Percentiles rank a stretch among this genome's conserved stretches.
These are phyloP conservation scores for Lophura nycthemera DNA, from an alignment of 2,113 vertebrate genomes.

Conservation along the genomic window DNA sequence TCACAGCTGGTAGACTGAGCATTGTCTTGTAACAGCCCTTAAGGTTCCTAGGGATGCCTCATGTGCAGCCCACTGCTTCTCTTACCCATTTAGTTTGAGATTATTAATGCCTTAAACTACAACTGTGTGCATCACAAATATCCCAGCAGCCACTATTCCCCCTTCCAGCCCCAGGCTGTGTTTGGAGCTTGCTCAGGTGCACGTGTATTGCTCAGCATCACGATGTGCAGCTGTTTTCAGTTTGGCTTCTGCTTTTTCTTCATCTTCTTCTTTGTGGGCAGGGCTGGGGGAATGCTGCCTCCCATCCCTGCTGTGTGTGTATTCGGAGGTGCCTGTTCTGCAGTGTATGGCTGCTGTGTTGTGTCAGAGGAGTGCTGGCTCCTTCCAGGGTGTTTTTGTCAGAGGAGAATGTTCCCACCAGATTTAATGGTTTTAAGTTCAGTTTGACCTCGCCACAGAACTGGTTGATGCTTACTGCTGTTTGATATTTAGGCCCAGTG, in stretches of 20 bases:
- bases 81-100: background rate
- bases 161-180: background rate
- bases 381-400: background rate
- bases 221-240: fast-evolving
- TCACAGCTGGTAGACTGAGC: background rate
- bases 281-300: background rate
- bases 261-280: background rate
- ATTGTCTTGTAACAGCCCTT: background rate
- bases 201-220: fast-evolving
- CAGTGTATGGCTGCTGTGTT: fast-evolving
- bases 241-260: background rate
- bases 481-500: background rate
- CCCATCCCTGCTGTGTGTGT: background rate
- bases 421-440: background rate
- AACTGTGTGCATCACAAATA: background rate
- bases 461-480: background rate
- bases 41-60: background rate
- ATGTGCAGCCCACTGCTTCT: fast-evolving
- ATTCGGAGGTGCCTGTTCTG: fast-evolving
- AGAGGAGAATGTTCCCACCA: background rate
- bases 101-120: background rate
- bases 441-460: background rate
- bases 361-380: background rate
- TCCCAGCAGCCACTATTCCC: fast-evolving
- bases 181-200: background rate